Base-by-base conservation (phyloP, 2,113 vertebrate species). In the Miniopterus natalensis region DNA sequence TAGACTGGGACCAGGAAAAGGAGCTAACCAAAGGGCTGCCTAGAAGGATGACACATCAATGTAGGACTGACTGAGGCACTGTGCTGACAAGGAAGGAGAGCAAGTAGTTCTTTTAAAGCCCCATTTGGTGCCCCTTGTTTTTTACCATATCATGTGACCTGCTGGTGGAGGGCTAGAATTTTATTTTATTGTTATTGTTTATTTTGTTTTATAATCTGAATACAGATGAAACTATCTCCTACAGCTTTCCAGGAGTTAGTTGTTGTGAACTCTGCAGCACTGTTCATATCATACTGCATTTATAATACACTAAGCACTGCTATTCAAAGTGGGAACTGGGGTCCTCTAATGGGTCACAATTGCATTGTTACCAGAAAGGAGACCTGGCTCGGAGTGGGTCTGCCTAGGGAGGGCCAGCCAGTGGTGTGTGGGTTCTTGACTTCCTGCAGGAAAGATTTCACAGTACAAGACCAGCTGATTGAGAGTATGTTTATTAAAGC, bases 161-260 rank as follows among this genome's bases (percentile, higher is more conserved):
- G n/a, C 40, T 11, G 13, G 40, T 18, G 17, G 29, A 71, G 36
- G 31, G 40, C 6, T 73, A 20, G n/a, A 47, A 91, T 88, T 94
- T 70, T 75, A 3, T 70, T 89, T 92, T 75, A 40, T 57, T 70
- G n/a, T 36, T 89, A 20, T 36, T 87, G 36, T 70, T 70, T 53
- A 74, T 47, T 92, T 85, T 86, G 29, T 83, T 93, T 65, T 90
- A 42, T 55, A 51, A 77, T 61, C 53, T 61, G 47, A 73, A 53
- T 51, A 20, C 53, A 66, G 8, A 68, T 66, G 45, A 93, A 93
- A 87, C 68, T 42, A 45, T 65, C n/a, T 73, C 70, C 49, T 55
- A 27, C 14, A 14, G 20, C 29, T 84, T 92, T 88, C 18, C 55
- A 53, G 40, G 51, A 88, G 70, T 47, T 75, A 27, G 8, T 17